A percentile compares a stretch with the other conserved stretches of the same genome.
phyloP scores from a whole-genome alignment of 2,113 vertebrate genomes.

The mouse (Mus musculus) region DNA sequence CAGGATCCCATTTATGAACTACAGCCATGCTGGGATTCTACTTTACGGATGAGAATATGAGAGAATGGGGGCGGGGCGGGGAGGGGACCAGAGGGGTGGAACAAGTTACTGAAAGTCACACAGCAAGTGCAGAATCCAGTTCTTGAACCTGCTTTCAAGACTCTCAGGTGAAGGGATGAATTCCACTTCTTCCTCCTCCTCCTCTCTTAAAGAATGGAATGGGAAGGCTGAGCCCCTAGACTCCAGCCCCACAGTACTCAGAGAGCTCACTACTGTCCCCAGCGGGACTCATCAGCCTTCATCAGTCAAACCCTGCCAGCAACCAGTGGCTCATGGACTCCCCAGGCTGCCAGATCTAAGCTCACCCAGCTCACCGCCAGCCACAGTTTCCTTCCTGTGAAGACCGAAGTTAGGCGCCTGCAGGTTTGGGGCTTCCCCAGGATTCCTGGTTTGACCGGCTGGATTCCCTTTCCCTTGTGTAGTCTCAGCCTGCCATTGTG shows the following conservation, averaged over 20 bases:
- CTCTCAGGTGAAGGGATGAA: too few relatives aligned
- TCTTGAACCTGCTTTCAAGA: not conserved
- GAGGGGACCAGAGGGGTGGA: not conserved
- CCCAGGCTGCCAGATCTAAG: not conserved
- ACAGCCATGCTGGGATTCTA: not conserved
- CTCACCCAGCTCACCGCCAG: not conserved
- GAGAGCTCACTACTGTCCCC: not conserved
- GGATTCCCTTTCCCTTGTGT: not conserved
- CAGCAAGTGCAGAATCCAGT: not conserved
- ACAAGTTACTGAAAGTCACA: not conserved
- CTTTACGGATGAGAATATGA: slow-evolving; percentile 4
- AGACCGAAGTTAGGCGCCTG: not conserved
- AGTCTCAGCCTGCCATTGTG: not conserved
- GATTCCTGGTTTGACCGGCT: not conserved
- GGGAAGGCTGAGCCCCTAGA: not conserved
- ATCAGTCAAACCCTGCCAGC: rapidly evolving
- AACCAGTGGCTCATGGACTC: rapidly evolving
- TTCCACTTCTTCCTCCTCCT: not conserved
- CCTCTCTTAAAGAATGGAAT: not conserved
- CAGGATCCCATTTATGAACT: rapidly evolving
- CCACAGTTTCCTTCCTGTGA: not conserved
- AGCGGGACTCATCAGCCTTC: not conserved
- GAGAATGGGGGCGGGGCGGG: not conserved
- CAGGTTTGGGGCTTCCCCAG: too few relatives aligned
- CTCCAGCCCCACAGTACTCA: not conserved